A percentile compares a stretch with the other conserved stretches of the same genome.
These are phyloP conservation scores for Solen grandis DNA, from an alignment of 1,140 invertebrate genomes.

Conservation along the genomic window DNA sequence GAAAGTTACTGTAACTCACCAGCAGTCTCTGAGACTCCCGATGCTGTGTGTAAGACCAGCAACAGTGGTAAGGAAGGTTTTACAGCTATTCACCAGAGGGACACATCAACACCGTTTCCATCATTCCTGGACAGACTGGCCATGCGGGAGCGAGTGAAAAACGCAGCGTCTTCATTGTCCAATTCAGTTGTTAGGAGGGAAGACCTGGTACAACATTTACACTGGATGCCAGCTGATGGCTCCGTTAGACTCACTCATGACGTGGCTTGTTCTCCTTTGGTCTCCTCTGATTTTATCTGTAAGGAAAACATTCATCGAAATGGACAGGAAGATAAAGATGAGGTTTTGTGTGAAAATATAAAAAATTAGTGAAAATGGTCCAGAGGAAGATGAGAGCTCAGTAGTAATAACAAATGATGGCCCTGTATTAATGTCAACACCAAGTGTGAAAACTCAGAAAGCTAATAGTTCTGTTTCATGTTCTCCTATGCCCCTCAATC, in stretches of 20 bases:
- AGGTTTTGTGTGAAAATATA: not conserved
- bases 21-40: not conserved
- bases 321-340: not conserved
- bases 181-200: slow-evolving; percentile 8
- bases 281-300: too few relatives aligned
- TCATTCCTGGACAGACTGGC: slow-evolving; percentile 21
- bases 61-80: not conserved
- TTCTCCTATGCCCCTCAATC: too few relatives aligned
- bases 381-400: not conserved
- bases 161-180: slow-evolving; percentile 17
- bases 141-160: slow-evolving; percentile 1
- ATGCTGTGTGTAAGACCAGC: not conserved
- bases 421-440: not conserved
- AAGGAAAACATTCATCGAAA: not conserved
- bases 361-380: not conserved
- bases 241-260: not conserved
- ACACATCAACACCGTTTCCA: not conserved
- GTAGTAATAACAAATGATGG: not conserved
- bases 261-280: slow-evolving; percentile 24
- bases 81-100: not conserved
- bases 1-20: slow-evolving; percentile 10
- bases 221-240: not conserved
- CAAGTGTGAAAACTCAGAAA: not conserved
- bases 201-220: not conserved
- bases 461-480: too few relatives aligned